These are phyloP conservation scores for Troilus luridus DNA, from an alignment of 2,888 invertebrate genomes.

Conservation along the genomic window DNA sequence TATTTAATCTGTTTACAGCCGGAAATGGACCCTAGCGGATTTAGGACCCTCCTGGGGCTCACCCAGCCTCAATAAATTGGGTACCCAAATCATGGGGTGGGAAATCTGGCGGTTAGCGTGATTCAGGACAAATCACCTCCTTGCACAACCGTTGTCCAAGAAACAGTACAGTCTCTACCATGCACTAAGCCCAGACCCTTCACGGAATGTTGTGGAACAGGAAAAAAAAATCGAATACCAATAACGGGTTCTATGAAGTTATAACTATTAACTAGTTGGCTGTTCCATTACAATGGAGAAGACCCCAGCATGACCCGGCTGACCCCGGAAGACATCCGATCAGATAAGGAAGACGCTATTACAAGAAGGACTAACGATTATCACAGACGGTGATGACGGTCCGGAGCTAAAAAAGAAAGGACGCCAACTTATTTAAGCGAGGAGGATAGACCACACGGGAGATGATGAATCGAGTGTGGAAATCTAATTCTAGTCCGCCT, in stretches of 20 bases:
- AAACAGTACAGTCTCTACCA: too few relatives aligned
- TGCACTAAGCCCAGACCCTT: too few relatives aligned
- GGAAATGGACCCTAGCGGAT: too few relatives aligned
- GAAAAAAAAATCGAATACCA: not conserved
- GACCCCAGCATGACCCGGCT: not conserved
- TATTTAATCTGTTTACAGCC: too few relatives aligned
- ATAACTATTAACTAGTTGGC: not conserved
- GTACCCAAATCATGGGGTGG: too few relatives aligned
- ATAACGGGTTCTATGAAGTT: not conserved
- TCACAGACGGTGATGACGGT: not conserved
- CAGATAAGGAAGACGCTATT: constrained; percentile 35
- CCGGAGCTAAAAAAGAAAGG: not conserved
- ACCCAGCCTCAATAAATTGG: too few relatives aligned
- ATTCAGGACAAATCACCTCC: too few relatives aligned
- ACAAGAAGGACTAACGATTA: constrained; percentile 45
- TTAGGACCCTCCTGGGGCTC: too few relatives aligned
- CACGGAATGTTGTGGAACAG: too few relatives aligned
- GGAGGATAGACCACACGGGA: constrained; percentile 28
- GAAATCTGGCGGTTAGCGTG: too few relatives aligned
- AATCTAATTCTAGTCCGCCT: constrained; percentile 36
- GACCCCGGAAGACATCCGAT: constrained; percentile 37
- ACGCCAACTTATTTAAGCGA: not conserved
- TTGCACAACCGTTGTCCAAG: too few relatives aligned
- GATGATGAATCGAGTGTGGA: constrained; percentile 46
- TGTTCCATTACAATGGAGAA: not conserved